These are phyloP conservation scores for Cyprinodon variegatus DNA, from an alignment of 2,113 vertebrate genomes.

Conservation along the genomic window DNA sequence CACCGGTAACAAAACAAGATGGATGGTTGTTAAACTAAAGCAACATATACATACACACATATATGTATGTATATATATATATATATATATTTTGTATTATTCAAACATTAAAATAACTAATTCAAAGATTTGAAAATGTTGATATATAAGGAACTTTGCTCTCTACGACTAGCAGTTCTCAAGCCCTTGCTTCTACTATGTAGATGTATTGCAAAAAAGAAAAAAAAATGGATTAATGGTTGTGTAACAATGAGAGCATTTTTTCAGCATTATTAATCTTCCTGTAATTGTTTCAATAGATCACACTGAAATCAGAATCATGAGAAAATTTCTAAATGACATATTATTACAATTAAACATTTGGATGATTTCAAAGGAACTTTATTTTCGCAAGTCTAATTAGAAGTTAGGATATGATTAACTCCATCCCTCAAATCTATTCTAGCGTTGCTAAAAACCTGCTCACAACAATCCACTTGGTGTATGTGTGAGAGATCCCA, in stretches of 20 bases:
- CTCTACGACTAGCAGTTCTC: not conserved
- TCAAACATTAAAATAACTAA: constrained; percentile 48
- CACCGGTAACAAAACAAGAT: constrained; percentile 28
- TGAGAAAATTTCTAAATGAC: not conserved
- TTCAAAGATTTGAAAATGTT: constrained; percentile 41
- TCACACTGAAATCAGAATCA: not conserved
- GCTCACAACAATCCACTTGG: not conserved
- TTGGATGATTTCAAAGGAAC: not conserved
- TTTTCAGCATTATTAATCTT: not conserved
- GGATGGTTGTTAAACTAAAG: constrained; percentile 49
- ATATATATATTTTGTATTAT: constrained; percentile 27
- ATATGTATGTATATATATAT: too few relatives aligned
- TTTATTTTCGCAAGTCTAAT: not conserved
- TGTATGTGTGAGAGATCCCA: not conserved
- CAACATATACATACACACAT: not conserved
- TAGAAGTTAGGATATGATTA: not conserved
- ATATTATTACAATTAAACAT: not conserved
- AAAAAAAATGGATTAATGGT: not conserved
- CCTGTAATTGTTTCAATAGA: not conserved
- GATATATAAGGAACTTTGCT: constrained; percentile 11
- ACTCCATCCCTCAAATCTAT: not conserved
- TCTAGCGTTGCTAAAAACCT: not conserved
- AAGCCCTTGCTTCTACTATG: not conserved
- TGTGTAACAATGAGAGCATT: not conserved
- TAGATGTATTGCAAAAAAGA: not conserved